phyloP scores from a whole-genome alignment of 2,113 vertebrate genomes.

The Colius striatus region DNA sequence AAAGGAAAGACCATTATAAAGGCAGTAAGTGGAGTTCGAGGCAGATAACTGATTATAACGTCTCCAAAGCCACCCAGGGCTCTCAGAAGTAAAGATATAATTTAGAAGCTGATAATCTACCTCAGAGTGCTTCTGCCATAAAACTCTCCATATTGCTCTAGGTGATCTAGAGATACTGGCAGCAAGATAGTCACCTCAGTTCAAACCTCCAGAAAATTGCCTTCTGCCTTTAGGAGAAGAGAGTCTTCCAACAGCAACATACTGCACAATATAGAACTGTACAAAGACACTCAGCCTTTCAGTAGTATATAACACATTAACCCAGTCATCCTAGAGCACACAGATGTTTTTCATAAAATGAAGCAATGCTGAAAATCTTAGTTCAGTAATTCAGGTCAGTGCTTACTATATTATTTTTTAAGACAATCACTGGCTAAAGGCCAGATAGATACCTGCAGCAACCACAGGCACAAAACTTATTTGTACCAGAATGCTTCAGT shows the following conservation, averaged over 20 bases:
- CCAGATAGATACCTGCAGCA: not conserved
- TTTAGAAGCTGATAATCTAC: conserved; percentile 18
- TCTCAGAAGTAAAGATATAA: not conserved
- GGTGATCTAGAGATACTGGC: conserved; percentile 11
- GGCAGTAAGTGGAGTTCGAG: not conserved
- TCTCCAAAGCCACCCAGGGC: not conserved
- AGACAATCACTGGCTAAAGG: not conserved
- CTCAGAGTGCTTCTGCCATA: not conserved
- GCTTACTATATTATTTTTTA: not conserved
- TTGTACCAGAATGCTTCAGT: not conserved
- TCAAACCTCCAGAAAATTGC: not conserved
- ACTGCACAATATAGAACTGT: not conserved
- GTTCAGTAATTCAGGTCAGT: not conserved
- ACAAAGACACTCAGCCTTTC: not conserved
- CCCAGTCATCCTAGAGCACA: not conserved
- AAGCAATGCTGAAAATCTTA: not conserved
- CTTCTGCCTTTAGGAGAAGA: not conserved
- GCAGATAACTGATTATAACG: not conserved
- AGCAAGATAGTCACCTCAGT: not conserved
- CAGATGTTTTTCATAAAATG: not conserved
- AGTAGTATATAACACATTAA: not conserved
- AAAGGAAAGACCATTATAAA: conserved; percentile 8
- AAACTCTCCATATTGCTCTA: not conserved
- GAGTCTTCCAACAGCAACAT: not conserved
- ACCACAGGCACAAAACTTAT: not conserved